Base-by-base conservation (phyloP, 2,888 invertebrate species). In the Ornithoptera priamus region DNA sequence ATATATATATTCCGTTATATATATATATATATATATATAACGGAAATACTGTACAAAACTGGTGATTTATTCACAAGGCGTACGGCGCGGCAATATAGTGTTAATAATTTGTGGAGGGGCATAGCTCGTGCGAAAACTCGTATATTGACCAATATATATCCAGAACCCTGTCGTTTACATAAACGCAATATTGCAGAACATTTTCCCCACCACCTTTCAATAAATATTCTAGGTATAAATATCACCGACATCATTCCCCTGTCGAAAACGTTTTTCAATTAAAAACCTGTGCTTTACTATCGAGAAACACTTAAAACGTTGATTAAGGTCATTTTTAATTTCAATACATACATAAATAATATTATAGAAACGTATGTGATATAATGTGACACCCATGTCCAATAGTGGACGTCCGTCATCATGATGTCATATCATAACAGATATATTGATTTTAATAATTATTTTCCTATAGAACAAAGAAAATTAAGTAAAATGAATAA, bases 111-210 rank as follows among this genome's bases (percentile, higher is more conserved):
- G 58, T 58, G 39, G 65, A 39, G 39, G 22, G 22, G 42, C 22
- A 65, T 57, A 15, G 42, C 65, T 39, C 65, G 65, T 65, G 58
- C 42, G 39, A 58, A 58, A 58, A 58, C 36, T 64, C 20, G 58
- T 42, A 65, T 65, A 58, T 65, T 65, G 58, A 65, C 42, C 58
- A 58, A 65, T 58, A 58, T 30, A 30, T 65, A 58, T 65, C 39
- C 39, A 57, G 22, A 42, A 57, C 42, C 58, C 22, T 39, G 22
- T 22, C 36, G 50, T 53, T 64, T 36, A 15, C 56, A 22, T 22
- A 65, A 10, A 53, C 39, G 58, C 64, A 57, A 65, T 58, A 65
- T 58, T 42, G 42, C 42, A 20, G 22, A 65, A 63, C n/a, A 17
- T 36, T 18, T n/a, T n/a, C 18, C n/a, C n/a, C 18, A 50, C 18